phyloP scores from a whole-genome alignment of 2,797 vertebrate species.

The Silurus lanzhouensis region DNA sequence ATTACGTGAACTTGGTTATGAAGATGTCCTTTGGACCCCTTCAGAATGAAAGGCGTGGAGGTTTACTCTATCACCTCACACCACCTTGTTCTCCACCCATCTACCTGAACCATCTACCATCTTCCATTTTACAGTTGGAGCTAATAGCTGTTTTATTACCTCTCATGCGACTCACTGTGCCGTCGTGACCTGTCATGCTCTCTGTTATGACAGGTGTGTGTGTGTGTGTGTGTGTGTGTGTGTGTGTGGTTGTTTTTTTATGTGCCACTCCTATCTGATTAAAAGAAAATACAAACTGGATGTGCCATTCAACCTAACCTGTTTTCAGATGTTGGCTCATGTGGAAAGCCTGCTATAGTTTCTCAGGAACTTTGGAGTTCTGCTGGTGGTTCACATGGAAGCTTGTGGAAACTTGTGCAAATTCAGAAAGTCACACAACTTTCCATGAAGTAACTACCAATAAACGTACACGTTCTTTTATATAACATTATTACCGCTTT shows the following conservation, averaged over 20 bases:
- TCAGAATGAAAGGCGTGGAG: background rate
- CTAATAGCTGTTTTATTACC: background rate
- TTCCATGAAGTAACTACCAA: background rate
- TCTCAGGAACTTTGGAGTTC: background rate
- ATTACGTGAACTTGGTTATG: background rate
- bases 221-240: background rate
- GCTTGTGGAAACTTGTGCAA: background rate
- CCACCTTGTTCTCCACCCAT: background rate
- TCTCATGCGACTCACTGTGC: background rate
- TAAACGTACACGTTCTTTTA: no score
- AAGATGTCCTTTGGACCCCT: background rate
- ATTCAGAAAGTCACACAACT: background rate
- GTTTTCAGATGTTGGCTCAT: background rate
- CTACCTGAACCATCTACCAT: background rate
- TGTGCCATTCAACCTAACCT: background rate
- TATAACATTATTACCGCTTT: no score
- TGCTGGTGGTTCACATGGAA: no score
- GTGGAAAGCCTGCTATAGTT: background rate
- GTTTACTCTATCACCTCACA: background rate
- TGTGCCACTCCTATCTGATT: background rate
- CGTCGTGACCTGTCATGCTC: background rate
- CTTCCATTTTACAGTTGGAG: background rate
- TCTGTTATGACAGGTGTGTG: background rate
- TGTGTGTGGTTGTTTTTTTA: no score
- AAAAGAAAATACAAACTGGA: background rate